Percentiles rank a stretch among this genome's conserved stretches.
These are phyloP conservation scores for Drosophila hydei DNA, from an alignment of 1,140 invertebrate genomes.

Conservation along the genomic window DNA sequence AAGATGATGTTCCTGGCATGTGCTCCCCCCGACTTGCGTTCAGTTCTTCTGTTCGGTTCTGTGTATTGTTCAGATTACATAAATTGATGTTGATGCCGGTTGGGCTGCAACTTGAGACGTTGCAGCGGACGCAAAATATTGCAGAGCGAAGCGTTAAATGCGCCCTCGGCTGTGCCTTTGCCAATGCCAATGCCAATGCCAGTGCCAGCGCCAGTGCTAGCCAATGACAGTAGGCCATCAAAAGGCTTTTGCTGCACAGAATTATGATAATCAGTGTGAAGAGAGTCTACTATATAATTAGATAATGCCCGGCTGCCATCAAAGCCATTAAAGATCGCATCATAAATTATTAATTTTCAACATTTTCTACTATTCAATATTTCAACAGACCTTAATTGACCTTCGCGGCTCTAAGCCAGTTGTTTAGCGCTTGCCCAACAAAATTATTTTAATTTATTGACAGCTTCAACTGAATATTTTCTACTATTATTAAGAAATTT, in stretches of 20 bases:
- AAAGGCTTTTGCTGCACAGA: constrained; percentile 28
- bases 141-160: constrained; percentile 45
- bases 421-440: background rate
- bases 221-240: constrained; percentile 51
- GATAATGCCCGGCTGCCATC: constrained; percentile 21
- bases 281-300: constrained; percentile 43
- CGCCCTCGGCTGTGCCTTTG: constrained; percentile 11
- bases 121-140: constrained; percentile 26
- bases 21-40: background rate
- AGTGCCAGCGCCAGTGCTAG: background rate
- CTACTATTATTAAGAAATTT: constrained; percentile 13
- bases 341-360: constrained; percentile 21
- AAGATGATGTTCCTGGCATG: constrained; percentile 74
- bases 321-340: background rate
- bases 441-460: constrained; percentile 41
- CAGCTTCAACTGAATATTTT: constrained; percentile 3
- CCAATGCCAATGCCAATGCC: background rate
- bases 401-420: constrained; percentile 14
- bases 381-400: constrained; percentile 25
- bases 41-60: constrained; percentile 31
- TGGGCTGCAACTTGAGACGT: constrained; percentile 67
- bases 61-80: constrained; percentile 74
- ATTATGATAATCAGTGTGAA: constrained; percentile 48
- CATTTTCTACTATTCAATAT: constrained; percentile 10
- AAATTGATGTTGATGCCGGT: constrained; percentile 76